Conservation (phyloP, 1,140 invertebrate genomes). For the Hirudo medicinalis region DNA sequence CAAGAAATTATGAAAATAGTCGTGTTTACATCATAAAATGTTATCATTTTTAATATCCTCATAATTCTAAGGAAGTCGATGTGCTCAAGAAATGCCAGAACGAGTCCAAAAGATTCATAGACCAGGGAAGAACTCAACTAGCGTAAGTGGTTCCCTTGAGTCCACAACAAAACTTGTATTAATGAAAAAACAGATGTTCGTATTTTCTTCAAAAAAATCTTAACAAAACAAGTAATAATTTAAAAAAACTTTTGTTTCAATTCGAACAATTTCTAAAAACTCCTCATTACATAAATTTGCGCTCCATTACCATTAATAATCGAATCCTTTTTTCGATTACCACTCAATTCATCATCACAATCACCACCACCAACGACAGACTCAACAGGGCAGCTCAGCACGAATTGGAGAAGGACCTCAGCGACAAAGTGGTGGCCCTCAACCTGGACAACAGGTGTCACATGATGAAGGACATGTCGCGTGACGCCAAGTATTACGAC, state of each 20-base stretch:
- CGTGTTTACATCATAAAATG: background rate
- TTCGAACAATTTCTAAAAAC: too few relatives aligned
- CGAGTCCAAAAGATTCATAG: conserved; percentile 56
- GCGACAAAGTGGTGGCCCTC: conserved; percentile 72
- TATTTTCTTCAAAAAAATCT: too few relatives aligned
- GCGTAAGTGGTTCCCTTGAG: conserved; percentile 29
- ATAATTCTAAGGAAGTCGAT: conserved; percentile 55
- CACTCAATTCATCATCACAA: background rate
- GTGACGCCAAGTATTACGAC: conserved; percentile 74
- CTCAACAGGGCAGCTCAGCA: conserved; percentile 50
- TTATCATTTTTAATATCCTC: conserved; percentile 2
- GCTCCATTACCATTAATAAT: too few relatives aligned
- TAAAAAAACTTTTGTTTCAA: too few relatives aligned
- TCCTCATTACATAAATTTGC: too few relatives aligned
- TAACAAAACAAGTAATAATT: too few relatives aligned
- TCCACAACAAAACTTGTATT: background rate
- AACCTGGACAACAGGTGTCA: conserved; percentile 68
- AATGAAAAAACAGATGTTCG: too few relatives aligned
- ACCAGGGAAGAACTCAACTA: conserved; percentile 53
- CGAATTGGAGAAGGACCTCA: conserved; percentile 72
- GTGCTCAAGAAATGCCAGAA: conserved; percentile 61
- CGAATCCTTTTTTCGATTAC: background rate
- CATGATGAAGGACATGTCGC: conserved; percentile 67
- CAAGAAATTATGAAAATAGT: too few relatives aligned
- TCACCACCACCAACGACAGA: conserved; percentile 25